Evolutionary conservation across 2,113 vertebrate genomes (phyloP), one percentile per base, ranked within the genome.

Genomic region (Hemiscyllium ocellatum): DNA sequence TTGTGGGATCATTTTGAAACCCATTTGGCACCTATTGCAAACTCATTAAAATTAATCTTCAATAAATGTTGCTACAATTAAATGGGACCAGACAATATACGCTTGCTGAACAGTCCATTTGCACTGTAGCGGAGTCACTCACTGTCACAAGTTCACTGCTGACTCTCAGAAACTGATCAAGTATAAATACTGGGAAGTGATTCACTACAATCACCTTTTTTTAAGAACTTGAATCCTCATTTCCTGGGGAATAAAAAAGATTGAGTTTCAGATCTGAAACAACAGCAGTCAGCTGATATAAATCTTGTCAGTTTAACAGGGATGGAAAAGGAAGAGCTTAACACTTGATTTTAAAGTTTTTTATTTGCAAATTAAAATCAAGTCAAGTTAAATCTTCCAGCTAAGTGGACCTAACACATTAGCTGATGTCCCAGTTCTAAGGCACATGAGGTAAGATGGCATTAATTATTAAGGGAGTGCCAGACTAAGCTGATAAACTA

Each of bases 261-360:
- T 91, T 91, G 37, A 91, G 56, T 10, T 90, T 90, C 33, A 56
- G 26, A 1, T 90, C 80, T n/a, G 52, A 29, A 90, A 3, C 50
- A 90, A 33, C 52, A 61, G 52, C 50, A 29, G 50, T 65, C 89
- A 37, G 33, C 29, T 91, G 52, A 37, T 22, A 91, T 0, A 33
- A 90, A 91, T 91, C 61, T 37, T 37, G 89, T n/a, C 61, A 91
- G n/a, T 66, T 91, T 61, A 66, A 56, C 89, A 91, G 33, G n/a
- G 0, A 91, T 66, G 56, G 56, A 7, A 91, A 37, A 37, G 2
- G 2, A 91, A 66, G 61, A 17, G 89, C 3, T 91, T 91, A 19
- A 37, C 17, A 37, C 33, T n/a, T 91, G 61, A 66, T 66, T n/a
- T 61, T 66, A 37, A 66, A 22, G 12, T 42, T 47, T 37, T 42